Conservation (phyloP, 2,888 invertebrate species). For the Chrysolina haemoptera region DNA sequence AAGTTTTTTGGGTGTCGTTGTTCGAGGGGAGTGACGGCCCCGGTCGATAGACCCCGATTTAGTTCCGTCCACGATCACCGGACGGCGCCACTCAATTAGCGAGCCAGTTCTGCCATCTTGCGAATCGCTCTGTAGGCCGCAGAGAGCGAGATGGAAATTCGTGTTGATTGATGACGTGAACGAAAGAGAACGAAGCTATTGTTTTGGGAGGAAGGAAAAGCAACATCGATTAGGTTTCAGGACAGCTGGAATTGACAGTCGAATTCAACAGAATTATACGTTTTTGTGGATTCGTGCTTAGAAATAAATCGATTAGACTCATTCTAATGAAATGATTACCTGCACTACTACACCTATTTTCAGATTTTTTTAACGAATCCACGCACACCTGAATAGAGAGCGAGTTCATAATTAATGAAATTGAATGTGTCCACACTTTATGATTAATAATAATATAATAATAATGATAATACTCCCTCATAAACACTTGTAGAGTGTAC, state of each 20-base stretch:
- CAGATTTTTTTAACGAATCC: too few species aligned
- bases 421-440: too few species aligned
- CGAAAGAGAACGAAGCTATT: constrained; percentile 40
- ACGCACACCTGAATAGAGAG: too few species aligned
- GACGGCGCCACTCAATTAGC: constrained; percentile 36
- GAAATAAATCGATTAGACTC: too few species aligned
- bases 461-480: too few species aligned
- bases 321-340: too few species aligned
- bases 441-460: too few species aligned
- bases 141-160: constrained; percentile 34
- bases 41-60: constrained; percentile 33
- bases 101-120: constrained; percentile 47
- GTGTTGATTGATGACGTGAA: constrained; percentile 40
- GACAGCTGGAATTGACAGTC: constrained; percentile 24
- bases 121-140: constrained; percentile 26
- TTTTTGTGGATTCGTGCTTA: too few species aligned
- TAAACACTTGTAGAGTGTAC: too few species aligned
- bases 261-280: background rate
- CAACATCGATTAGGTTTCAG: constrained; percentile 45
- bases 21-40: constrained; percentile 28
- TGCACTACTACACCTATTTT: too few species aligned
- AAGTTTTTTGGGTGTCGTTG: constrained; percentile 43
- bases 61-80: constrained; percentile 26
- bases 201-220: constrained; percentile 30
- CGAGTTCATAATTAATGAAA: too few species aligned